Base-by-base conservation (phyloP, 2,888 invertebrate genomes). In the Opisthograptis luteolata region DNA sequence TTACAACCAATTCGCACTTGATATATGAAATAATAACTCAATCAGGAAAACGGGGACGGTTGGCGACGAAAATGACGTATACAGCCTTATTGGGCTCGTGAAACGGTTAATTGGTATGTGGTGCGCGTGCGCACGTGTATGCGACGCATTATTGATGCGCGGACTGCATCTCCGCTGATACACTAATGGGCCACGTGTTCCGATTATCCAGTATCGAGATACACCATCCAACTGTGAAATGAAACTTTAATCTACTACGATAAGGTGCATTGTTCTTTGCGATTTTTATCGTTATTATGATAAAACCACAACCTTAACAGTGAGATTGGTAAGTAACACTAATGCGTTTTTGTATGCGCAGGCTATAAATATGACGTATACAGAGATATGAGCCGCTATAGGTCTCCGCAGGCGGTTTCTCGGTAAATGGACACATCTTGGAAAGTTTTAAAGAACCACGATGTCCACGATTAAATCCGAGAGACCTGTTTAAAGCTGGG, bases 271-370 rank as follows among this genome's bases (percentile, higher is more conserved):
- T 42, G 15, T 48, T 10, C 9, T 24, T 28, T 27, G 25, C 8
- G 6, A 2, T 2, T 10, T 44, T 30, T 30, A 48, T 45, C 69
- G 76, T 78, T 79, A 77, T 80, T 74, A 76, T 72, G 73, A 79
- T 79, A 81, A 78, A 84, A 73, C 60, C 70, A 70, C 70, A 73
- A 71, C 70, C 75, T 73, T 74, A 64, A 66, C 64, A 63, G 70
- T 66, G 68, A 71, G 62, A 72, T 72, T 71, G 66, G 73, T 78
- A 77, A 76, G 76, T 79, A 78, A 76, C 73, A 76, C 76, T 83
- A 82, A 84, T 84, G 84, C 75, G 66, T 83, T 84, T 82, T 75
- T 79, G 79, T 83, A 78, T 71, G 77, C 76, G 70, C 65, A 66
- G 65, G 65, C 73, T 74, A 81, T 83, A 81, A 84, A 84, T 77